Percentiles rank a stretch among this genome's conserved stretches.
phyloP scores from a whole-genome alignment of 2,113 vertebrate species.

The Sylvilagus bachmani region DNA sequence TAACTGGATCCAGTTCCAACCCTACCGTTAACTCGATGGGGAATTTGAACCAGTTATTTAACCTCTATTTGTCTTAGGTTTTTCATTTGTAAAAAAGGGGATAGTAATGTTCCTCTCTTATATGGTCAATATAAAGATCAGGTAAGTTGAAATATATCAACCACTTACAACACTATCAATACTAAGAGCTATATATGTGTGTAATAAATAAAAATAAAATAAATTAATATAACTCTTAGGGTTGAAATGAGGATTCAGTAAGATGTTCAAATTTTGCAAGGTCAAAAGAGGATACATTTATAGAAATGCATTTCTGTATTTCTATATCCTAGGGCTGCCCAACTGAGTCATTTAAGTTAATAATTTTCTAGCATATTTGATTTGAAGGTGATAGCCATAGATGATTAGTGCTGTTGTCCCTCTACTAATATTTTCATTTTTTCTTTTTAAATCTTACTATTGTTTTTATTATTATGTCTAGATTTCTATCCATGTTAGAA shows the following conservation, averaged over 20 bases:
- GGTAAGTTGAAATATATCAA: not conserved
- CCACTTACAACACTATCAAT: not conserved
- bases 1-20: not conserved
- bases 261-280: not conserved
- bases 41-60: not conserved
- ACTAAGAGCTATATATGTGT: not conserved
- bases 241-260: not conserved
- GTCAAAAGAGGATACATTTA: not conserved
- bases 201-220: constrained; percentile 27
- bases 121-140: not conserved
- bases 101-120: not conserved
- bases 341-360: not conserved
- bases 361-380: not conserved
- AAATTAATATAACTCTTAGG: not conserved
- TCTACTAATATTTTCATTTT: not conserved
- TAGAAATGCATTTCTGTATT: not conserved
- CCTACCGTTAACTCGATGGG: not conserved
- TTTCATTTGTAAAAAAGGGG: not conserved
- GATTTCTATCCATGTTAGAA: constrained; percentile 99
- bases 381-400: not conserved
- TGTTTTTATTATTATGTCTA: constrained; percentile 82
- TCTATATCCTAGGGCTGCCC: not conserved
- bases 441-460: not conserved
- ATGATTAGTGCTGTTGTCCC: not conserved
- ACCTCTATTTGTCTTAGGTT: not conserved